Conservation (phyloP, 1,140 invertebrate genomes). For the Scaptomyza hsui region DNA sequence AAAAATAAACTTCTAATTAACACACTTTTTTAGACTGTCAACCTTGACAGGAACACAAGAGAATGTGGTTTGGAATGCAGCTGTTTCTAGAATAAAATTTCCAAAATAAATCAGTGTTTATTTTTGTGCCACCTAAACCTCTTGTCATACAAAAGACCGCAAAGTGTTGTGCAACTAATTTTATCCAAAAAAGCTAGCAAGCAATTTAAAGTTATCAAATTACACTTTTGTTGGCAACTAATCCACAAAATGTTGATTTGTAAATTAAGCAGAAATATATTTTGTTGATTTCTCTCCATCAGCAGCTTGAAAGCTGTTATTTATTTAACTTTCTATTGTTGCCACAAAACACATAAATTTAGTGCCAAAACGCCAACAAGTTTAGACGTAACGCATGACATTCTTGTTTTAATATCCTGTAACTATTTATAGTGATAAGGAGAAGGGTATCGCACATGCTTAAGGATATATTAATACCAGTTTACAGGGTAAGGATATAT, state of each 20-base stretch:
- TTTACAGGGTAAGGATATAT: too few relatives aligned
- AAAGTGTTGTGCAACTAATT: not conserved
- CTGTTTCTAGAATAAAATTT: not conserved
- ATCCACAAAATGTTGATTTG: not conserved
- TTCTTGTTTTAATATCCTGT: not conserved
- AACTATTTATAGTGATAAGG: too few relatives aligned
- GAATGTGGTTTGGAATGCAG: not conserved
- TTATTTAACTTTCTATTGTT: constrained; percentile 12
- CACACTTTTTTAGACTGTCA: not conserved
- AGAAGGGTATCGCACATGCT: not conserved
- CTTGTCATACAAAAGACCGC: too few relatives aligned
- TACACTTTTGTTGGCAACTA: not conserved
- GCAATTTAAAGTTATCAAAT: not conserved
- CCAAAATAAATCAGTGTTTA: not conserved
- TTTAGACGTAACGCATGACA: not conserved
- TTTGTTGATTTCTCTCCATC: not conserved
- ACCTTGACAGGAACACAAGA: not conserved
- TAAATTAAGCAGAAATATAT: constrained; percentile 1
- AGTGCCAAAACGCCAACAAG: not conserved
- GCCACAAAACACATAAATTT: constrained; percentile 1
- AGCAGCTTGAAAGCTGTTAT: constrained; percentile 1
- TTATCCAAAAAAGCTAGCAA: not conserved
- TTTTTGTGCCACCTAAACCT: not conserved
- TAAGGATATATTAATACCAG: too few relatives aligned
- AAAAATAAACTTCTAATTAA: too few relatives aligned